phyloP scores from a whole-genome alignment of 2,113 vertebrate genomes.

The Myotis lucifugus region DNA sequence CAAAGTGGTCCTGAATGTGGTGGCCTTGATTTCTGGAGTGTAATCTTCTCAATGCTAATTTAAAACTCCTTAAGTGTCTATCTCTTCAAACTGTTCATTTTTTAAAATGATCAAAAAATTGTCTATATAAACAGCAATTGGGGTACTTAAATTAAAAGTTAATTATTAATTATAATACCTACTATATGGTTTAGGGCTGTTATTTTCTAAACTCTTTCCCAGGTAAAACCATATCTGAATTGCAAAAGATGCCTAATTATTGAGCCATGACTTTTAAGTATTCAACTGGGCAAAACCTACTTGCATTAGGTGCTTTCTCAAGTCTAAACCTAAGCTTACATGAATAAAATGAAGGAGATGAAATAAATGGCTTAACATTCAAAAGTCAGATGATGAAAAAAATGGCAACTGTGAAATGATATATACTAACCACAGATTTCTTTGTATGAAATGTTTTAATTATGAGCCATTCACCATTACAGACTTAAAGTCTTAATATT shows the following conservation, averaged over 20 bases:
- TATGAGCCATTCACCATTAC: conserved; percentile 67
- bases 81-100: conserved; percentile 23
- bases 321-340: conserved; percentile 14
- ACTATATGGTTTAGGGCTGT: neutral
- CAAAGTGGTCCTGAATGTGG: neutral
- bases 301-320: conserved; percentile 32
- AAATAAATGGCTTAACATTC: conserved; percentile 47
- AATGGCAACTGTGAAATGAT: conserved; percentile 61
- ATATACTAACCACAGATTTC: conserved; percentile 64
- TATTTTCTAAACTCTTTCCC: conserved; percentile 46
- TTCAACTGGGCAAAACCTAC: neutral
- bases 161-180: neutral
- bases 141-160: conserved; percentile 15
- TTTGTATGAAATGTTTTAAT: conserved; percentile 75
- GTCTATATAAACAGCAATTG: conserved; percentile 53
- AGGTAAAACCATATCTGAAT: conserved; percentile 27
- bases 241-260: neutral
- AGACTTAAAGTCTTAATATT: conserved; percentile 67
- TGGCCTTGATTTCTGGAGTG: conserved; percentile 27
- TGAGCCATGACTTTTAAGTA: conserved; percentile 32
- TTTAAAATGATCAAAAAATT: conserved; percentile 38
- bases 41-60: conserved; percentile 25
- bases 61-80: conserved; percentile 22
- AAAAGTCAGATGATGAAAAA: conserved; percentile 54
- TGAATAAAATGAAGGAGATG: conserved; percentile 49